Conservation (phyloP, 2,888 invertebrate genomes). For the Orchestes rusci region DNA sequence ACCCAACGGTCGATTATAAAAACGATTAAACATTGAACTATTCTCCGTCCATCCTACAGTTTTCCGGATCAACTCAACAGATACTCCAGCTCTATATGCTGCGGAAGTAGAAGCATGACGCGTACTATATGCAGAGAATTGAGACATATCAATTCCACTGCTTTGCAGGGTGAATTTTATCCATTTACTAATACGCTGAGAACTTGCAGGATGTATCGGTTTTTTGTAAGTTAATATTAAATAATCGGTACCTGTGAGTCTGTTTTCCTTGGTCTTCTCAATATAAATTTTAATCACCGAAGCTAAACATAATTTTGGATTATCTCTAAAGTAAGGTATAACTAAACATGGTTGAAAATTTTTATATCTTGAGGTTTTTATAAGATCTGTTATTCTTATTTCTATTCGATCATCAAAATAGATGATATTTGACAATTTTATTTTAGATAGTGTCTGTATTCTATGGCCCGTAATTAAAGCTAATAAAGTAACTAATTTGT, state of each 20-base stretch:
- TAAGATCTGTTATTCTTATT: constrained; percentile 6
- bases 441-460: constrained; percentile 7
- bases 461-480: constrained; percentile 9
- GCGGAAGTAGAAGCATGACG: constrained; percentile 10
- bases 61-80: constrained; percentile 5
- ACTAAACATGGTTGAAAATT: constrained; percentile 3
- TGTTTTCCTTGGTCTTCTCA: background rate
- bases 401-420: constrained; percentile 4
- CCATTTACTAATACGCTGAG: no score
- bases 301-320: constrained; percentile 7
- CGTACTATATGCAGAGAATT: no score
- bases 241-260: constrained; percentile 4
- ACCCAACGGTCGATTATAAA: no score
- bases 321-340: constrained; percentile 8
- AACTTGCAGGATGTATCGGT: constrained; percentile 4
- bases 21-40: no score
- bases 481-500: constrained; percentile 6
- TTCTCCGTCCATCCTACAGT: constrained; percentile 12
- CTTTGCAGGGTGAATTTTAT: constrained; percentile 6
- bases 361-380: constrained; percentile 8
- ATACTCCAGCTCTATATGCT: constrained; percentile 6
- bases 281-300: constrained; percentile 6
- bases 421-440: constrained; percentile 2
- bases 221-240: constrained; percentile 8
- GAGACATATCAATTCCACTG: no score